Percentiles rank a stretch among this genome's conserved stretches.
phyloP scores from a whole-genome alignment of 1,140 invertebrate genomes.

The Andrena cerasifolii region DNA sequence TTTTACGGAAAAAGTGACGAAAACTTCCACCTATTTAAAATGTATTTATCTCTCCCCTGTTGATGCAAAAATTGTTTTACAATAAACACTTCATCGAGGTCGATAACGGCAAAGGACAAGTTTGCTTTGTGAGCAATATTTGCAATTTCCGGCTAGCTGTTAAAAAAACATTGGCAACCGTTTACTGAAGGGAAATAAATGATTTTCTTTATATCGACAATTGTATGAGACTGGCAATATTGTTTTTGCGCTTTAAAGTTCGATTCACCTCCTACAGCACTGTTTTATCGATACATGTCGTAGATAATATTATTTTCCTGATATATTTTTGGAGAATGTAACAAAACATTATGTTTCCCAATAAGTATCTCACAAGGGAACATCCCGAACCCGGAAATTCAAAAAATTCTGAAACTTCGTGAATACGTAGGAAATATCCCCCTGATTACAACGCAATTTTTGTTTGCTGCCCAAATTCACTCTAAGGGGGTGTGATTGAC shows the following conservation, averaged over 20 bases:
- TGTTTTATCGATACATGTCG: too few relatives aligned
- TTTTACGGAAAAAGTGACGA: too few relatives aligned
- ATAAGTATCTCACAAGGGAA: too few relatives aligned
- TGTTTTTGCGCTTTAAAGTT: not conserved
- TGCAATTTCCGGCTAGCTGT: constrained; percentile 49
- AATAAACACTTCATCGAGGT: constrained; percentile 12
- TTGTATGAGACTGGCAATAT: constrained; percentile 37
- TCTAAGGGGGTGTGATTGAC: too few relatives aligned
- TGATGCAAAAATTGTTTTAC: not conserved
- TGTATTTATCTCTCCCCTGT: not conserved
- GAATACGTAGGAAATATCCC: too few relatives aligned
- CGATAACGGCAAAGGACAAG: constrained; percentile 29
- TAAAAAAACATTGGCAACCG: constrained; percentile 39
- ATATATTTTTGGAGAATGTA: not conserved
- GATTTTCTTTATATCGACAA: constrained; percentile 22
- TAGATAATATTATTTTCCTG: too few relatives aligned
- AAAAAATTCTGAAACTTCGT: too few relatives aligned
- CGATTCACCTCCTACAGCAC: not conserved
- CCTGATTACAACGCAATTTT: too few relatives aligned
- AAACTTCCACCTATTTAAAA: too few relatives aligned
- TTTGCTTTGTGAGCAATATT: constrained; percentile 46
- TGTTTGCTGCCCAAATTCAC: too few relatives aligned
- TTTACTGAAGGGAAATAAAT: constrained; percentile 39
- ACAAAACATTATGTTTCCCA: too few relatives aligned
- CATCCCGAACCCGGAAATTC: too few relatives aligned